phyloP scores from a whole-genome alignment of 2,797 vertebrate genomes.

The Percopsis omiscomaycus region DNA sequence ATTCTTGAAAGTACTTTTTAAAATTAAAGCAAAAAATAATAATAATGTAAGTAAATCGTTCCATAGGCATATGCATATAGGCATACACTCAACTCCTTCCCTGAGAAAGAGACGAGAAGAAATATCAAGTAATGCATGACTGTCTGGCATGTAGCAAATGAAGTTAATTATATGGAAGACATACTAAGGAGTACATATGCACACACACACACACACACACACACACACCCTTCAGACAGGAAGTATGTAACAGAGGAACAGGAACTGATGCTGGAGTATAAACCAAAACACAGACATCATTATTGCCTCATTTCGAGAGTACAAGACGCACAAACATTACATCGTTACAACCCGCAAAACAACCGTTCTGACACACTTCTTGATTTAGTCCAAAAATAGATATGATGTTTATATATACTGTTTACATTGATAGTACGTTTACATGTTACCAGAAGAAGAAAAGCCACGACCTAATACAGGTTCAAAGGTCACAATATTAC shows the following conservation, averaged over 20 bases:
- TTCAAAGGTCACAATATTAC: constrained; percentile 78
- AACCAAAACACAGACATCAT: constrained; percentile 67
- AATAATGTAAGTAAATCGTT: constrained; percentile 48
- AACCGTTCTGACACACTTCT: constrained; percentile 54
- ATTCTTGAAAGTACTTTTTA: constrained; percentile 62
- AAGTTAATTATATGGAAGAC: constrained; percentile 45
- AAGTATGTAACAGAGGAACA: constrained; percentile 60
- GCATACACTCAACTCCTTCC: constrained; percentile 54
- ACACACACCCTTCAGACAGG: constrained; percentile 26
- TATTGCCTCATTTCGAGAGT: constrained; percentile 78
- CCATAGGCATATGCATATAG: constrained; percentile 45
- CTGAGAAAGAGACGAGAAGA: constrained; percentile 65
- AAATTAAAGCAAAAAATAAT: constrained; percentile 52
- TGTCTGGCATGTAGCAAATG: constrained; percentile 21
- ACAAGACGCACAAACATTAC: constrained; percentile 60
- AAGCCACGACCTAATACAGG: constrained; percentile 79
- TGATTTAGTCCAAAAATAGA: constrained; percentile 80
- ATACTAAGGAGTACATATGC: constrained; percentile 32
- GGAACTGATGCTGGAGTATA: constrained; percentile 72
- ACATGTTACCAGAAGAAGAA: constrained; percentile 73
- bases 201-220: constrained; percentile 18
- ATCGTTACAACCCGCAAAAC: constrained; percentile 65
- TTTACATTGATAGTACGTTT: constrained; percentile 79
- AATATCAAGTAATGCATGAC: constrained; percentile 47
- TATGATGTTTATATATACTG: constrained; percentile 77